Percentiles rank a stretch among this genome's conserved stretches.
Conservation (phyloP, 2,888 invertebrate genomes). For the Melinaea marsaeus region DNA sequence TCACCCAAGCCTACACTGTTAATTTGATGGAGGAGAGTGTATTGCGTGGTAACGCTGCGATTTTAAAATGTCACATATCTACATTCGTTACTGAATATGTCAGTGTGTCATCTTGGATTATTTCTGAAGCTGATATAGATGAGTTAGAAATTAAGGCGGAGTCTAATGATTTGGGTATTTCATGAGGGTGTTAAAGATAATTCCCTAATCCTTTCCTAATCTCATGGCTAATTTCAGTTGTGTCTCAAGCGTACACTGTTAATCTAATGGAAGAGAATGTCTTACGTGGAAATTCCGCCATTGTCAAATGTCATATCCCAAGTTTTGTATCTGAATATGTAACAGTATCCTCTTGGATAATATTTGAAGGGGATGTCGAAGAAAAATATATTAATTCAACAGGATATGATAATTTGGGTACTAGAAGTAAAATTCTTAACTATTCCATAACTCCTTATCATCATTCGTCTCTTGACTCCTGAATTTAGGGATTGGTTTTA, state of each 20-base stretch:
- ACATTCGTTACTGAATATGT: slow-evolving; percentile 95
- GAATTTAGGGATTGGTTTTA: slow-evolving; percentile 5
- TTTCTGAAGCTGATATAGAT: slow-evolving; percentile 80
- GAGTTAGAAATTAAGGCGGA: slow-evolving; percentile 71
- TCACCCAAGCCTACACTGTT: slow-evolving; percentile 91
- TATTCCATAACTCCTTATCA: slow-evolving; percentile 9
- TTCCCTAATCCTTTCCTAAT: slow-evolving; percentile 33
- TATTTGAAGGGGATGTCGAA: slow-evolving; percentile 83
- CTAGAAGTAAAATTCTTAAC: slow-evolving; percentile 13
- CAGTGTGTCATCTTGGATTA: slow-evolving; percentile 90
- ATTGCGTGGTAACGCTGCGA: slow-evolving; percentile 91
- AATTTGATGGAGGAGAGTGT: slow-evolving; percentile 96
- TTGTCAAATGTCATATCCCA: slow-evolving; percentile 94
- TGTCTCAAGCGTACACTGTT: slow-evolving; percentile 90
- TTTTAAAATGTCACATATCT: slow-evolving; percentile 95
- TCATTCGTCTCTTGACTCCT: neutral
- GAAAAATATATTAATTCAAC: slow-evolving; percentile 62
- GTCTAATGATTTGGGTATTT: slow-evolving; percentile 63
- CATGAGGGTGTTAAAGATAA: slow-evolving; percentile 21
- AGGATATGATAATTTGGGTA: slow-evolving; percentile 62
- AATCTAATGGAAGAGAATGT: slow-evolving; percentile 96
- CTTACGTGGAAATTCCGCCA: slow-evolving; percentile 91
- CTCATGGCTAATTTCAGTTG: slow-evolving; percentile 81
- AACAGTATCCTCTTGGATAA: slow-evolving; percentile 90
- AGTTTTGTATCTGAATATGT: slow-evolving; percentile 96